Evolutionary conservation across 2,888 invertebrate species (phyloP), one percentile per base, ranked within the genome.

Genomic region (Aspidapion aeneum): DNA sequence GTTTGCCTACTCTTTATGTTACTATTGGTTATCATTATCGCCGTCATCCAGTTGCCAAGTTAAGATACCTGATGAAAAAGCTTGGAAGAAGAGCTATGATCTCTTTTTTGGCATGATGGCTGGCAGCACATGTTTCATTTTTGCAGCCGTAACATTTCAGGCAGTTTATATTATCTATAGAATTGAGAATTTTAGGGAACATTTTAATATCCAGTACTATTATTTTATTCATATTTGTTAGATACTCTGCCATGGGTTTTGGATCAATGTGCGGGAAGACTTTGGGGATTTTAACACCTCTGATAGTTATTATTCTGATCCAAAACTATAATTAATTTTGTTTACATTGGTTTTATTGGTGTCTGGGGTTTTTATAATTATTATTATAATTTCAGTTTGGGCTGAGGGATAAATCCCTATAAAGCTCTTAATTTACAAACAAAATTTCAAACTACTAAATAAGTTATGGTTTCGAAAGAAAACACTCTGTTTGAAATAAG

Each of bases 1-100:
- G 93, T 93, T 93, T 75, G 91, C 93, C n/a, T 93, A 93, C 76
- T 90, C 93, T 1, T 83, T 94, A 65, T 91, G 90, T 0, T 94
- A 94, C 78, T 94, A 94, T 72, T 94, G 94, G 0, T 81, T 94
- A 1, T 92, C 93, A 83, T 93, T 5, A 87, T 90, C 81, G 81
- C 80, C 1, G 81, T 93, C 21, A 91, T 94, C 0, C 94, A 94
- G 75, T 80, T 92, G 55, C 94, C 94, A 0, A 90, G 91, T 71
- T 93, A 93, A 72, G 82, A 87, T 0, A 88, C 65, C 83, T 91
- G 12, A 85, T 94, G 75, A 93, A 93, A 76, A 84, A 85, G 52
- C 65, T 72, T 61, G 94, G 94, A 21, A 83, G 94, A 35, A 83
- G 94, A 65, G 86, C 88, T 18, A 82, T 94, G 55, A 90, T 90